Conservation (phyloP, 2,797 vertebrate species). For the Pseudochromis fuscus region DNA sequence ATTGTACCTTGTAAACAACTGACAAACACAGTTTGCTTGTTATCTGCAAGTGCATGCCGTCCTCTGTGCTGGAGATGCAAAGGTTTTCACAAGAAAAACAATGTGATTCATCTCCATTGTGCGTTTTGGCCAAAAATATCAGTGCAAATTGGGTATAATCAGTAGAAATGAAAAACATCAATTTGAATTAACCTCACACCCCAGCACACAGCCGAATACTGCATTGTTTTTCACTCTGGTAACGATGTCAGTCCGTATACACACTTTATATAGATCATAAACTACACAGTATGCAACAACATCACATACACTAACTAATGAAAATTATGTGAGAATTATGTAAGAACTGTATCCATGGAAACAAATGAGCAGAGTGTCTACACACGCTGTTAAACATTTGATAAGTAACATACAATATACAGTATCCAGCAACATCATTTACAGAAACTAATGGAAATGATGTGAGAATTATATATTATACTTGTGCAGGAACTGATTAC, state of each 20-base stretch:
- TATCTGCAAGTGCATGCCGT: not conserved
- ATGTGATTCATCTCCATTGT: not conserved
- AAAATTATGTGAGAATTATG: not conserved
- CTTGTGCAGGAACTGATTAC: no score
- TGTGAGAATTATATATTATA: no score
- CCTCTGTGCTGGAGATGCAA: not conserved
- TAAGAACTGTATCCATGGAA: not conserved
- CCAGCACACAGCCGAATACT: not conserved
- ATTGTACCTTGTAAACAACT: not conserved
- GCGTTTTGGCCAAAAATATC: not conserved
- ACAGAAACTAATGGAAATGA: not conserved
- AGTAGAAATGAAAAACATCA: not conserved
- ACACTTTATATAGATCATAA: not conserved
- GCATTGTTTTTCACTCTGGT: not conserved
- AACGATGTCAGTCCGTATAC: not conserved
- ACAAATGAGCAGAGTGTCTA: not conserved
- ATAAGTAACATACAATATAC: no score
- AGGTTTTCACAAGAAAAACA: slow-evolving; percentile 4
- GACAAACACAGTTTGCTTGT: not conserved
- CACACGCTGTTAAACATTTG: no score
- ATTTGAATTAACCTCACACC: not conserved
- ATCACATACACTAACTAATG: not conserved
- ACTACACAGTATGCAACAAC: not conserved
- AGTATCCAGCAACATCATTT: not conserved
- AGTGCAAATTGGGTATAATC: not conserved